These are phyloP conservation scores for Alviniconcha marisindica DNA, from an alignment of 1,140 invertebrate genomes.

Conservation along the genomic window DNA sequence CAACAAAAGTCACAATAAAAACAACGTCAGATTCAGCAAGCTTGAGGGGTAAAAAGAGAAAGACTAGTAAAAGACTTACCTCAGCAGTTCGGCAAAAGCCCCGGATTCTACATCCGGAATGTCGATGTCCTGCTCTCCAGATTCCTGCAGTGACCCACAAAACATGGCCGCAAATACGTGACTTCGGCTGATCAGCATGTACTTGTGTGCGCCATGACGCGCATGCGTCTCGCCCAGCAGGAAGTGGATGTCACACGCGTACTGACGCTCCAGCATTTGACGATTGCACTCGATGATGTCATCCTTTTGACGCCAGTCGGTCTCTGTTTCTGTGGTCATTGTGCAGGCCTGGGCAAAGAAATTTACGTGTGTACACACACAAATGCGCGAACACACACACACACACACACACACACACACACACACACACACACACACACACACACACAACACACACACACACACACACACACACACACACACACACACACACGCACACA, in stretches of 20 bases:
- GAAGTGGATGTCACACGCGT: slow-evolving; percentile 64
- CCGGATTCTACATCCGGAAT: slow-evolving; percentile 60
- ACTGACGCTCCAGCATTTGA: slow-evolving; percentile 61
- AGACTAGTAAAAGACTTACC: slow-evolving; percentile 52
- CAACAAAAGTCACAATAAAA: too few species aligned
- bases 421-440: slow-evolving; percentile 12
- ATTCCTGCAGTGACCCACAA: slow-evolving; percentile 43
- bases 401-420: slow-evolving; percentile 26
- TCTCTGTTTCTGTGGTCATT: not conserved
- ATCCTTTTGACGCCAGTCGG: slow-evolving; percentile 44
- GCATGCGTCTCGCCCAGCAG: slow-evolving; percentile 54
- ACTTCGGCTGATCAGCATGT: slow-evolving; percentile 58
- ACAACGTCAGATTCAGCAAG: not conserved
- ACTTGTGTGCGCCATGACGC: slow-evolving; percentile 56
- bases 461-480: not conserved
- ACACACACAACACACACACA: not conserved
- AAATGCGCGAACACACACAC: not conserved
- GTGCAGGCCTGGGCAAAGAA: not conserved
- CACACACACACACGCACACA: slow-evolving; percentile 8
- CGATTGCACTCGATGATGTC: slow-evolving; percentile 59
- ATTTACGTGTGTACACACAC: not conserved
- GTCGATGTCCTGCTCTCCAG: slow-evolving; percentile 43
- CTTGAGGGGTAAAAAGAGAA: not conserved
- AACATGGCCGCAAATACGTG: slow-evolving; percentile 59
- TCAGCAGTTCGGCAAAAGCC: slow-evolving; percentile 56